phyloP scores from a whole-genome alignment of 2,113 vertebrate species.

The Bos javanicus region DNA sequence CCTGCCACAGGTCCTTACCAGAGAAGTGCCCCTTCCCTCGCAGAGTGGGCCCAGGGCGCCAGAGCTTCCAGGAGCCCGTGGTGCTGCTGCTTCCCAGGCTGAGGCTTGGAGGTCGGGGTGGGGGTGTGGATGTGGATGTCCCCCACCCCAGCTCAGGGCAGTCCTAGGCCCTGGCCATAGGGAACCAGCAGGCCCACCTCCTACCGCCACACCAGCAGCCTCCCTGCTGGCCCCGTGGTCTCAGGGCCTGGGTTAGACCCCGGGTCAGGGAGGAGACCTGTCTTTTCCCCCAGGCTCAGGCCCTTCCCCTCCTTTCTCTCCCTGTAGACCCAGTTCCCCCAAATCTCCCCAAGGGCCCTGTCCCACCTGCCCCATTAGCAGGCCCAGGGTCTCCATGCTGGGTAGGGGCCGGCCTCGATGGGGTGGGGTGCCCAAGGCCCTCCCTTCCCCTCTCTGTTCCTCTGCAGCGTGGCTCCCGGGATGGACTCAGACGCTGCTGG shows the following conservation, averaged over 20 bases:
- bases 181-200: background rate
- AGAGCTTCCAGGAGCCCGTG: background rate
- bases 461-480: conserved; percentile 34
- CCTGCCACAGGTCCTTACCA: background rate
- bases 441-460: background rate
- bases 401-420: background rate
- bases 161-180: background rate
- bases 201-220: background rate
- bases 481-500: background rate
- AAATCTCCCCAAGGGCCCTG: background rate
- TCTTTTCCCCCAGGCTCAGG: background rate
- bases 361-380: background rate
- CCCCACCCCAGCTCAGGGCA: background rate
- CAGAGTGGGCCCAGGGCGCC: background rate
- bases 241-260: background rate
- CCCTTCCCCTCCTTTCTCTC: background rate
- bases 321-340: background rate
- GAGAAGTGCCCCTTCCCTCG: background rate
- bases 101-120: background rate
- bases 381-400: background rate
- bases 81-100: background rate
- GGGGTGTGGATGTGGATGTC: background rate
- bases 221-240: background rate
- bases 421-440: background rate
- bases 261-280: background rate